Evolutionary conservation across 2,888 invertebrate species (phyloP), one percentile per base, ranked within the genome.

Genomic region (Lycaena phlaeas): DNA sequence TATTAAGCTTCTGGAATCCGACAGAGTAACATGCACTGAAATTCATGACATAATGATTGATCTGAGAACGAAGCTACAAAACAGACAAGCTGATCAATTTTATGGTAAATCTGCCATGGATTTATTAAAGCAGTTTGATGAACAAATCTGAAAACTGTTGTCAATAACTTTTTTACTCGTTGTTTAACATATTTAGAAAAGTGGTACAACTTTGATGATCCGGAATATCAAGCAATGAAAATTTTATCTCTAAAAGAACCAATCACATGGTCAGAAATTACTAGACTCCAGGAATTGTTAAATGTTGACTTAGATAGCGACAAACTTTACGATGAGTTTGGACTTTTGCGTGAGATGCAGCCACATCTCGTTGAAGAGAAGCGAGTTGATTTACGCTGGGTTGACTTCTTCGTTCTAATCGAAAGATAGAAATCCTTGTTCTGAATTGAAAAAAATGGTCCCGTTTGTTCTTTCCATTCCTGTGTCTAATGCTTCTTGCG

Each of bases 321-420:
- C 46, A 46, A 46, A 41, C 17, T 44, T 26, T 46, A 43, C 31
- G 45, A 42, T 36, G 41, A 46, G 41, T 27, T 43, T 46, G 40
- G 36, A 47, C 39, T 42, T 48, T 45, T 38, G 43, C 30, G 38
- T 41, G 41, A 46, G 31, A 46, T 46, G 46, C 44, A 48, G 27
- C 41, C 38, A 45, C 40, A 49, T 41, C 45, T 45, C 36, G 40
- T 43, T 45, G 45, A 44, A 46, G 45, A 46, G 26, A 45, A 43
- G 31, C 10, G 6, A 34, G 36, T 36, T 4, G 27, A 27, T 36
- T 27, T 15, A 36, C 14, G 26, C 27, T 36, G 26, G 26, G 27
- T 15, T 36, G 36, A 36, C 15, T 36, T 36, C 27, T 27, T 14
- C 26, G 14, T 6, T n/a, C 14, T 27, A 36, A 36, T 26, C 36